Evolutionary conservation across 2,888 invertebrate species (phyloP), one percentile per base, ranked within the genome.

Genomic region (Nomada fucata): DNA sequence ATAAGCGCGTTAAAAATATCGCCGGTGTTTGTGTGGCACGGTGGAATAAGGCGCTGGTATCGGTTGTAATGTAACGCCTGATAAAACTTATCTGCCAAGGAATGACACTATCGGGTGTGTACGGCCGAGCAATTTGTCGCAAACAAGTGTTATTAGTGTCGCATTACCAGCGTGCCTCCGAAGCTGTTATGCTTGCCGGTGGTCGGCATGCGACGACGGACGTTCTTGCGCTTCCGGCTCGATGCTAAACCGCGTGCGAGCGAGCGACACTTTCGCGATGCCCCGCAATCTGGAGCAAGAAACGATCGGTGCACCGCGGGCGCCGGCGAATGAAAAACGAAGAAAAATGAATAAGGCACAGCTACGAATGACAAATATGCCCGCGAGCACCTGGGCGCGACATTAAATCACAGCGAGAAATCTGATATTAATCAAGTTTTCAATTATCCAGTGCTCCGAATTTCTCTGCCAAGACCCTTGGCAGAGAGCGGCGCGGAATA

Each of bases 81-180:
- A 70, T 65, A 64, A 59, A 29, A 15, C 10, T 77, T 79, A 79
- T 79, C 77, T 44, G 18, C 29, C 52, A 52, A 50, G 64, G 63
- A 77, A 36, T 13, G 76, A n/a, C 52, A 65, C 65, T 76, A 72
- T 72, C 72, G 59, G 64, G 64, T 44, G 69, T 50, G 53, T 69
- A 50, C 53, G 26, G 59, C 59, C 29, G 60, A 53, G 65, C 71
- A 77, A 79, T 79, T 77, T 77, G 71, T 79, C 81, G 29, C 53
- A 60, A 64, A 73, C 53, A 69, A 61, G 68, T 29, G 50, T 57
- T 63, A 65, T 65, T 79, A 72, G 57, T 10, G 50, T 61, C 47
- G 65, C 29, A 42, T 73, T 57, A 55, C 65, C 9, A 15, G 26
- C 42, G 5, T 29, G 57, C 59, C 36, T 65, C 53, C 47, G 13